A percentile compares a stretch with the other conserved stretches of the same genome.
Evolutionary conservation across 2,113 vertebrate genomes (phyloP).

Genomic region (Salvelinus fontinalis): DNA sequence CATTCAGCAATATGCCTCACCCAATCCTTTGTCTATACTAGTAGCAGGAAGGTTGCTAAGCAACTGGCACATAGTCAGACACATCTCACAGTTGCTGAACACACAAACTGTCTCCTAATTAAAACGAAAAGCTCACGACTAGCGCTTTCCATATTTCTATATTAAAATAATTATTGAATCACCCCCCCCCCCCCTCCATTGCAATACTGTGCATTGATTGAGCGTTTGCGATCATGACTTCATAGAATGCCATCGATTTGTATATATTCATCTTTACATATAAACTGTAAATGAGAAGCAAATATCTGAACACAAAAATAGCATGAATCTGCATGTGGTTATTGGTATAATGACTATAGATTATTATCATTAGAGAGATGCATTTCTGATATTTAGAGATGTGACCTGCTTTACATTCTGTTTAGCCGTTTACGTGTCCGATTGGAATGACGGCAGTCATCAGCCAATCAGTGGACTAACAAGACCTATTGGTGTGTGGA

Average conservation of each 20-base stretch:
- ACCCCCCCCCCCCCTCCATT: slow-evolving; percentile 31
- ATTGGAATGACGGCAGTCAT: slow-evolving; percentile 65
- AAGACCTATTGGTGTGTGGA: slow-evolving; percentile 61
- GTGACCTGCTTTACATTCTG: slow-evolving; percentile 78
- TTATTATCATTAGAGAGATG: slow-evolving; percentile 55
- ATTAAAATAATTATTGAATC: slow-evolving; percentile 43
- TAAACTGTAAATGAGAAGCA: slow-evolving; percentile 16
- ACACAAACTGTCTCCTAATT: slow-evolving; percentile 53
- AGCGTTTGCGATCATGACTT: slow-evolving; percentile 20
- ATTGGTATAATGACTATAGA: slow-evolving; percentile 72
- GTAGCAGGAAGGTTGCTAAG: slow-evolving; percentile 66
- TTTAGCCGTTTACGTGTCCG: slow-evolving; percentile 71
- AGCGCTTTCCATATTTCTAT: slow-evolving; percentile 10
- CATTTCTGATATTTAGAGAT: slow-evolving; percentile 81
- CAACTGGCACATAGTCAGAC: slow-evolving; percentile 65
- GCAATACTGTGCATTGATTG: slow-evolving; percentile 9
- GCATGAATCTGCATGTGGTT: slow-evolving; percentile 80
- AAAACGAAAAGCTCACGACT: slow-evolving; percentile 31
- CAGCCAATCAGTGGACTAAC: slow-evolving; percentile 55
- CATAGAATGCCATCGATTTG: slow-evolving; percentile 11
- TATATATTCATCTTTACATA: slow-evolving; percentile 23
- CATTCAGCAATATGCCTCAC: slow-evolving; percentile 44
- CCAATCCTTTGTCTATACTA: slow-evolving; percentile 45
- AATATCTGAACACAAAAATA: slow-evolving; percentile 36
- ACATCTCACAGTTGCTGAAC: slow-evolving; percentile 48